Evolutionary conservation across 2,888 invertebrate species (phyloP), one percentile per base, ranked within the genome.

Genomic region (Platerodrilus igneus): DNA sequence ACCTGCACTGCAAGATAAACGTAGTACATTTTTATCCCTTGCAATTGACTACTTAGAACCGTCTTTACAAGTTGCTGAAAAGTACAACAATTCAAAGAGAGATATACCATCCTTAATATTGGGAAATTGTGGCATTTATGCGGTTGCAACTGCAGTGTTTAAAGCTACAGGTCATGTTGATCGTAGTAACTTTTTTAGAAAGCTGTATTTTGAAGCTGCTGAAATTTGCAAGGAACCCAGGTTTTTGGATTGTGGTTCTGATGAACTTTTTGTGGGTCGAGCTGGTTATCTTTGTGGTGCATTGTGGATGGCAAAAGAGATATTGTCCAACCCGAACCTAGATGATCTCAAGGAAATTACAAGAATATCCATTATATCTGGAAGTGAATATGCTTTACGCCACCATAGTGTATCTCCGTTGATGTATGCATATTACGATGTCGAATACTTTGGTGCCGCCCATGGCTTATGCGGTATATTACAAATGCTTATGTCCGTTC

Each of bases 231-330:
- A 73, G 51, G 72, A 76, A 33, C 55, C 65, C 31, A 63, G 70
- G 48, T 83, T 81, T 54, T 67, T 79, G 7, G 73, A 74, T 56
- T 75, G 76, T 57, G 85, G 84, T 10, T 83, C 85, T 18, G 90
- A 92, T 66, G 92, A 92, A 64, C 69, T 89, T 13, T 81, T 92
- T 56, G 87, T 90, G 1, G 92, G 92, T 0, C 74, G 91, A 45
- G 81, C 90, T 25, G 92, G 91, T 0, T 91, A 84, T 56, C 62
- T 92, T 1, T 80, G 82, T 50, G 90, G 88, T 3, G 78, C 81
- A 3, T 63, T 87, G 16, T 86, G 86, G 82, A 62, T 92, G 17
- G 70, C 73, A 11, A 73, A 77, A 41, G 75, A 81, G 45, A 63
- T 77, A 3, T 64, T 72, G 44, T 62, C 58, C 1, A 55, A 60